Percentiles rank a stretch among this genome's conserved stretches.
phyloP scores from a whole-genome alignment of 2,797 vertebrate species.

The Epinephelus coioides region DNA sequence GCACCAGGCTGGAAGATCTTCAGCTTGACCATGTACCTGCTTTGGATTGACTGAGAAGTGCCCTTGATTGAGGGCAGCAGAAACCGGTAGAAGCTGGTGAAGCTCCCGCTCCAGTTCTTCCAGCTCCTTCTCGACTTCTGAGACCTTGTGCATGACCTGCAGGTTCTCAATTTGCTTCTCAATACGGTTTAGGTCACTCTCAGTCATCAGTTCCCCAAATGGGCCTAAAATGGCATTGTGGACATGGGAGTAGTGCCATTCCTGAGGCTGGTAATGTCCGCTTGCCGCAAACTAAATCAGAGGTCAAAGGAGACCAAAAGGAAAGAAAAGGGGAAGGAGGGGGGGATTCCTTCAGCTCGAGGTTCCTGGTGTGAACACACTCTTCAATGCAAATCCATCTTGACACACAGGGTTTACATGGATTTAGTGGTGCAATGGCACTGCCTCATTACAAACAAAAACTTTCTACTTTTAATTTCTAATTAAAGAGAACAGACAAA shows the following conservation, averaged over 20 bases:
- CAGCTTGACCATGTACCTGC: conserved; percentile 90
- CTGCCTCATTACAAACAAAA: conserved; percentile 72
- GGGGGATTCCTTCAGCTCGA: conserved; percentile 87
- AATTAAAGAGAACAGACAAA: conserved; percentile 58
- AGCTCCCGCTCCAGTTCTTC: conserved; percentile 90
- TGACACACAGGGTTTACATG: conserved; percentile 90
- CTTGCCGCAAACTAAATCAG: conserved; percentile 91
- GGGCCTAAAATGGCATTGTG: conserved; percentile 92
- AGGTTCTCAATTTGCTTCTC: conserved; percentile 97
- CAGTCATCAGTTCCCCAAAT: conserved; percentile 94
- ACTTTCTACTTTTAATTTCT: conserved; percentile 50
- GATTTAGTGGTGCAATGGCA: conserved; percentile 95
- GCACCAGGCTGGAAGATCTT: conserved; percentile 90
- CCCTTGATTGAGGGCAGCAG: conserved; percentile 85
- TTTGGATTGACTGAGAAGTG: conserved; percentile 90
- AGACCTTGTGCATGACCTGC: conserved; percentile 94
- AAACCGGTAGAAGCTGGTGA: conserved; percentile 89
- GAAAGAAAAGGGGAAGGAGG: conserved; percentile 81
- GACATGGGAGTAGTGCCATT: conserved; percentile 90
- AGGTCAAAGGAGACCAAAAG: conserved; percentile 83
- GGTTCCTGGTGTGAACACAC: conserved; percentile 75
- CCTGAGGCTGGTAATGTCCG: conserved; percentile 89
- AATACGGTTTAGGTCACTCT: conserved; percentile 91
- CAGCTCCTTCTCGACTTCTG: conserved; percentile 90
- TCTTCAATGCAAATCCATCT: conserved; percentile 80